Conservation (phyloP, 2,888 invertebrate species). For the Diaprepes abbreviatus region DNA sequence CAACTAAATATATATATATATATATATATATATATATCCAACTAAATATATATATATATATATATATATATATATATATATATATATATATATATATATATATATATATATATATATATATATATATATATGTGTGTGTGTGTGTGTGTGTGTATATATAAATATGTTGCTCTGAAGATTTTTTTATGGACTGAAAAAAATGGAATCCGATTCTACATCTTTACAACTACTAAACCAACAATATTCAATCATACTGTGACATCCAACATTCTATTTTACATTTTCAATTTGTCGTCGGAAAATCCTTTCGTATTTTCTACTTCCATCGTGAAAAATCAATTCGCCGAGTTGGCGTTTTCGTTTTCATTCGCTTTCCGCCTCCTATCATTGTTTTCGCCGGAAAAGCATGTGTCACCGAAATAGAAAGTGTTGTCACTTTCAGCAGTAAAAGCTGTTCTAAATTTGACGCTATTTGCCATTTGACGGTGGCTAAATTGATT, state of each 20-base stretch:
- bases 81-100: too few relatives aligned
- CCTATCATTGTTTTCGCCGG: constrained; percentile 32
- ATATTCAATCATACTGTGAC: constrained; percentile 23
- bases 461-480: constrained; percentile 38
- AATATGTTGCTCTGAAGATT: too few relatives aligned
- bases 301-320: constrained; percentile 31
- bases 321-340: constrained; percentile 41
- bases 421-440: constrained; percentile 22
- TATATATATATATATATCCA: too few relatives aligned
- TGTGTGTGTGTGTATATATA: too few relatives aligned
- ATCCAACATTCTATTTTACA: constrained; percentile 32
- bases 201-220: too few relatives aligned
- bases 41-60: too few relatives aligned
- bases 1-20: too few relatives aligned
- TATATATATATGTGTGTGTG: too few relatives aligned
- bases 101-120: too few relatives aligned
- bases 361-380: constrained; percentile 41
- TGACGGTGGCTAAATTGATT: constrained; percentile 34
- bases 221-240: not conserved
- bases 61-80: too few relatives aligned
- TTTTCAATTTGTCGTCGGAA: constrained; percentile 39
- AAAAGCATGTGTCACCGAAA: constrained; percentile 29
- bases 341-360: constrained; percentile 38
- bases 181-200: too few relatives aligned
- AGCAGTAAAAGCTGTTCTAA: constrained; percentile 9